Evolutionary conservation across 1,140 invertebrate species (phyloP), one percentile per base, ranked within the genome.

Genomic region (Drosophila teissieri): DNA sequence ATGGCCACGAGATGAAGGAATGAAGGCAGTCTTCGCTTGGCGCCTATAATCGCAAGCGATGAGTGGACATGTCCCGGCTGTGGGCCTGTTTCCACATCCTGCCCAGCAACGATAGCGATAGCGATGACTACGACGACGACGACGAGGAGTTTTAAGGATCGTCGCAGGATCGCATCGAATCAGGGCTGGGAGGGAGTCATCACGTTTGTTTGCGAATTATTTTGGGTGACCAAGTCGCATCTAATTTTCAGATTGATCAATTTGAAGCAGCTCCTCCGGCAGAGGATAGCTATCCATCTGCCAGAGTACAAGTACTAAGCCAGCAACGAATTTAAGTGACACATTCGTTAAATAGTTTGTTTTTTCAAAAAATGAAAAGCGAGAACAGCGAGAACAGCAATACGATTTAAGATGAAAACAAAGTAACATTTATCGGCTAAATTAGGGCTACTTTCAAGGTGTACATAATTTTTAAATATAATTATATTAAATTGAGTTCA

Each of bases 1-100:
- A 91, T 89, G 90, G 80, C 6, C 86, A 91, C 60, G 90, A 92
- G 54, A 91, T 85, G 84, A 91, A 91, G 54, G 88, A 92, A 91
- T 89, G 84, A 91, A 88, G 85, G 82, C 86, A 90, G 85, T 89
- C 84, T 80, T 72, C 62, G 77, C 84, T 89, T 90, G 84, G 85
- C 85, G 80, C 84, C 80, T 89, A 89, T 74, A 89, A 90, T 60
- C 84, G 84, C 85, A 89, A 89, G 46, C 84, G 84, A 89, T 89
- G 84, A 89, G 84, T 84, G 77, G 64, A 84, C 72, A 56, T 78
- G 75, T 78, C 75, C 74, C 68, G 65, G 42, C 44, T 78, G 74
- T 78, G 75, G 75, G 75, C 74, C 48, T 78, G 75, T 52, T 72
- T 78, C 75, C 75, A 78, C 55, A 78, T 78, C 56, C 76, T 78